Percentiles rank a stretch among this genome's conserved stretches.
Conservation (phyloP, 2,797 vertebrate genomes). For the Clarias pachynema region DNA sequence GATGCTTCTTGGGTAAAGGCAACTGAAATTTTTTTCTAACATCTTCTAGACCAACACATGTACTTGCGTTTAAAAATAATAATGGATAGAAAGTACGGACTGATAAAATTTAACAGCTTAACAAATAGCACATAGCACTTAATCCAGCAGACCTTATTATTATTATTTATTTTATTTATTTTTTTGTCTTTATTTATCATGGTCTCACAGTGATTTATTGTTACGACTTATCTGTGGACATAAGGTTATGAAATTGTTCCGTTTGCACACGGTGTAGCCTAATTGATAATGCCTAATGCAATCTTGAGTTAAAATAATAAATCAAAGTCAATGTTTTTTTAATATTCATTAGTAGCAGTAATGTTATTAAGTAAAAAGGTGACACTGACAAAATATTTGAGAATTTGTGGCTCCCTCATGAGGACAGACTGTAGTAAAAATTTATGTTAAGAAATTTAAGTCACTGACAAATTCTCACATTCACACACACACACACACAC, state of each 20-base stretch:
- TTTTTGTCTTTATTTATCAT: not conserved
- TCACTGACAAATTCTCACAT: not conserved
- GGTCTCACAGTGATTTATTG: not conserved
- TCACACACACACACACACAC: not conserved
- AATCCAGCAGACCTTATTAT: not conserved
- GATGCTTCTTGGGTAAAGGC: not conserved
- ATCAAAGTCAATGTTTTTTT: not conserved
- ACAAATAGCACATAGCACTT: not conserved
- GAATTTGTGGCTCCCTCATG: not conserved
- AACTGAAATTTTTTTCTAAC: not conserved
- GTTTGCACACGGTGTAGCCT: too few relatives aligned
- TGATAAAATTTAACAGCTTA: not conserved
- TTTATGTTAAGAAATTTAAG: not conserved
- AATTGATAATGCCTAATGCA: too few relatives aligned
- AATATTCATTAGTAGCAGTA: not conserved
- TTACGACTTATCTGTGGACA: not conserved
- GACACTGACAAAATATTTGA: not conserved
- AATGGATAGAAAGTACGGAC: not conserved
- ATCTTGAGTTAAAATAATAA: not conserved
- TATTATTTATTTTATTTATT: too few relatives aligned
- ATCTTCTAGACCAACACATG: not conserved
- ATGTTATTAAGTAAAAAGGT: not conserved
- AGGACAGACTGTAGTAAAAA: not conserved
- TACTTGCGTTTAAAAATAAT: not conserved
- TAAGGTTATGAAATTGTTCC: not conserved